Evolutionary conservation across 1,140 invertebrate species (phyloP), one percentile per base, ranked within the genome.

Genomic region (Zaprionus taronus): DNA sequence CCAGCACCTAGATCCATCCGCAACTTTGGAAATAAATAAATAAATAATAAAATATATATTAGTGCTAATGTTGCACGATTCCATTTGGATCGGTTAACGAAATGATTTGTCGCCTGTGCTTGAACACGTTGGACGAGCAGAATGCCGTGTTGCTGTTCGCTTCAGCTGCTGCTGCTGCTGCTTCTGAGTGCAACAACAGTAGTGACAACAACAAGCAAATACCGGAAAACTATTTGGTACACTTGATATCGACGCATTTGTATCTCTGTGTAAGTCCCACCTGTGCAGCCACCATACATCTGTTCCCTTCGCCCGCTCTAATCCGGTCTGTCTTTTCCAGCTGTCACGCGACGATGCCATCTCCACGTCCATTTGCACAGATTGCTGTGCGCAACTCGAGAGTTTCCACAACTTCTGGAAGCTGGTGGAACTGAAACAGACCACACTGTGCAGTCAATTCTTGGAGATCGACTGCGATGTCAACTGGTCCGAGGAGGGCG

Each of bases 91-190:
- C 63, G 20, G 20, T 26, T 11, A 66, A 72, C 69, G 47, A 76
- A 91, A 91, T 91, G 90, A 90, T 90, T 85, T 91, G 90, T 80
- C 90, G 90, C 44, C 73, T 91, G 76, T 91, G 90, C 69, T 77
- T 91, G 24, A 80, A 78, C 68, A 72, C 72, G 49, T 77, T 91
- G 68, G 72, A 80, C 58, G 81, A 81, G 71, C 80, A 91, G 63
- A 79, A 80, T 62, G 78, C 77, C 12, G 80, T 91, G 44, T 51
- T 80, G 51, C 70, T 91, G 22, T 90, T 91, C 68, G 67, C 73
- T 34, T 56, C 61, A 34, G 51, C 73, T 34, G 61, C 61, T 41
- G 51, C 34, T 64, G 61, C 61, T 41, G 51, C 34, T 64, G 62
- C 70, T 34, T 77, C 49, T 51, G 77, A 60, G 15, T 49, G n/a